Evolutionary conservation across 2,888 invertebrate genomes (phyloP).

Genomic region (Cataglyphis livida): DNA sequence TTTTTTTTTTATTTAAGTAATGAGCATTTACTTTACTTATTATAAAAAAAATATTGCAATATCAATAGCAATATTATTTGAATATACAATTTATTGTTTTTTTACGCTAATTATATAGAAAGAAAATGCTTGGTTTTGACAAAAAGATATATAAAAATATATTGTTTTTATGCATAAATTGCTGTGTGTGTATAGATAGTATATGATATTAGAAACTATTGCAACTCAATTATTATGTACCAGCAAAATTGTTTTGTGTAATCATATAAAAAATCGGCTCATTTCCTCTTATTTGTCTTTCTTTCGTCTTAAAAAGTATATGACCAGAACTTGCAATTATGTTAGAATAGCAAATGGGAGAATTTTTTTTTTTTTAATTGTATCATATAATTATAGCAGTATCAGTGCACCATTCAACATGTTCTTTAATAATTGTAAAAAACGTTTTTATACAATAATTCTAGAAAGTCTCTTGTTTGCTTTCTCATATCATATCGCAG

Average conservation of each 20-base stretch:
- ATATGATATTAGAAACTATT: background rate
- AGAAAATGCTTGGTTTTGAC: background rate
- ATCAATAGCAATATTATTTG: background rate
- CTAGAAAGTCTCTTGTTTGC: background rate
- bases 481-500: background rate
- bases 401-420: too few relatives aligned
- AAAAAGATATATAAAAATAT: background rate
- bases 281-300: slow-evolving; percentile 31
- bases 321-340: slow-evolving; percentile 30
- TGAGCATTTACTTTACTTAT: background rate
- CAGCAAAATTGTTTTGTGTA: slow-evolving; percentile 14
- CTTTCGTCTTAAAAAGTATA: slow-evolving; percentile 27
- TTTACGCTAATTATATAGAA: background rate
- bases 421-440: too few relatives aligned
- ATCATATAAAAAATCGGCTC: slow-evolving; percentile 19
- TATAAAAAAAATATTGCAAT: background rate
- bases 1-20: background rate
- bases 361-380: background rate
- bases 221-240: background rate
- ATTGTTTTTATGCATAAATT: background rate
- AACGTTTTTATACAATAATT: too few relatives aligned
- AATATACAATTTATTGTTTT: background rate
- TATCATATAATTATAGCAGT: background rate
- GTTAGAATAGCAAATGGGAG: background rate
- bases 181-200: background rate